phyloP scores from a whole-genome alignment of 2,888 invertebrate species.

The Doris montereyensis region DNA sequence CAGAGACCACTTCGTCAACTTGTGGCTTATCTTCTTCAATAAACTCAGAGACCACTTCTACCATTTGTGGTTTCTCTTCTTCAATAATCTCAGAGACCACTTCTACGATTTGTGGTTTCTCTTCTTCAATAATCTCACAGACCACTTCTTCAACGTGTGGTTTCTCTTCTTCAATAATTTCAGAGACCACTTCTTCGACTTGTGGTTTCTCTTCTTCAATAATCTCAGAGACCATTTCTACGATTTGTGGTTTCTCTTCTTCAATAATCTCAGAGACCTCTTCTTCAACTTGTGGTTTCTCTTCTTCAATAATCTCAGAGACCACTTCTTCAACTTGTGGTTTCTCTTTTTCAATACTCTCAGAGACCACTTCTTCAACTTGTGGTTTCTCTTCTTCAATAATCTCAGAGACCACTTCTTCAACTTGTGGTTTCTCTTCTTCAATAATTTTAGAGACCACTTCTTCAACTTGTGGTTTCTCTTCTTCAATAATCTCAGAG shows the following conservation, averaged over 20 bases:
- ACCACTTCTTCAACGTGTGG: conserved; percentile 41
- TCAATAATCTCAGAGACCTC: conserved; percentile 59
- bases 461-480: conserved; percentile 45
- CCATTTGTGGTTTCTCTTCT: too few relatives aligned
- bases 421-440: not conserved
- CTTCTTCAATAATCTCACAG: conserved; percentile 43
- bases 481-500: conserved; percentile 37
- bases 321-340: conserved; percentile 30
- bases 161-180: not conserved
- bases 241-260: conserved; percentile 52
- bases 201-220: conserved; percentile 73
- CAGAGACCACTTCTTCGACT: conserved; percentile 75
- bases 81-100: too few relatives aligned
- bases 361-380: conserved; percentile 20
- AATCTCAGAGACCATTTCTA: conserved; percentile 44
- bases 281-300: conserved; percentile 58
- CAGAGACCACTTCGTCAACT: too few relatives aligned
- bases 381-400: conserved; percentile 22
- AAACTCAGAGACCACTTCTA: too few relatives aligned
- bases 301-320: conserved; percentile 7
- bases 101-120: not conserved
- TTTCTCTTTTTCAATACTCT: conserved; percentile 12
- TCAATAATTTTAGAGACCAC: conserved; percentile 37
- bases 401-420: conserved; percentile 37
- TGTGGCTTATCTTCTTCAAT: too few relatives aligned